Conservation (phyloP, 2,888 invertebrate species). For the Phengaris arion region DNA sequence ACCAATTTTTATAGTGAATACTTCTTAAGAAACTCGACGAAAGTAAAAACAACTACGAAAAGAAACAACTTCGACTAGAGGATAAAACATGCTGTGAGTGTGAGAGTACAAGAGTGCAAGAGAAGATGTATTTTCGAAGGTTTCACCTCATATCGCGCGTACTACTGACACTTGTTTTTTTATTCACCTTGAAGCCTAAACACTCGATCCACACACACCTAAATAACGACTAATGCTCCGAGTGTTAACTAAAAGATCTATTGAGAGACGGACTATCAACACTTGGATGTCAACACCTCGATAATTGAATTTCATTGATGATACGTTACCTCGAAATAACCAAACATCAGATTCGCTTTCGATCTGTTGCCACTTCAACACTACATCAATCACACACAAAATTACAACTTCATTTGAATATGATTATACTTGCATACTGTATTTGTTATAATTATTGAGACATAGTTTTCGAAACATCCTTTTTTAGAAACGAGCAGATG, state of each 20-base stretch:
- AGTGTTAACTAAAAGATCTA: slow-evolving; percentile 7
- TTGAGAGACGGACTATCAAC: slow-evolving; percentile 1
- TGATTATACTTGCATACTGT: too few species aligned
- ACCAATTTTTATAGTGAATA: too few species aligned
- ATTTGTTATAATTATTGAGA: too few species aligned
- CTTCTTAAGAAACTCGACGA: too few species aligned
- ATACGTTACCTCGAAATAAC: slow-evolving; percentile 4
- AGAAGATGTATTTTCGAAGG: neutral
- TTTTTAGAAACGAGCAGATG: too few species aligned
- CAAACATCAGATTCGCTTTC: slow-evolving; percentile 8
- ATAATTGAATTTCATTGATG: slow-evolving; percentile 22
- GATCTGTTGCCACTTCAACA: neutral
- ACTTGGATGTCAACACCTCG: slow-evolving; percentile 8
- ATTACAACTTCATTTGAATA: neutral
- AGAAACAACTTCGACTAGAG: too few species aligned
- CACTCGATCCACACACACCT: neutral
- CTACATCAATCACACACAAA: neutral
- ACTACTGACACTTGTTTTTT: neutral
- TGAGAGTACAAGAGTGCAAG: too few species aligned
- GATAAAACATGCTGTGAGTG: too few species aligned
- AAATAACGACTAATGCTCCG: neutral
- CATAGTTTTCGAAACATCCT: too few species aligned
- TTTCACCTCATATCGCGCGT: neutral
- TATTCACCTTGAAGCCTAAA: slow-evolving; percentile 3
- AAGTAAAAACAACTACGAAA: too few species aligned